A percentile compares a stretch with the other conserved stretches of the same genome.
Evolutionary conservation across 2,113 vertebrate genomes (phyloP).

Genomic region (Paedocypris sp.): DNA sequence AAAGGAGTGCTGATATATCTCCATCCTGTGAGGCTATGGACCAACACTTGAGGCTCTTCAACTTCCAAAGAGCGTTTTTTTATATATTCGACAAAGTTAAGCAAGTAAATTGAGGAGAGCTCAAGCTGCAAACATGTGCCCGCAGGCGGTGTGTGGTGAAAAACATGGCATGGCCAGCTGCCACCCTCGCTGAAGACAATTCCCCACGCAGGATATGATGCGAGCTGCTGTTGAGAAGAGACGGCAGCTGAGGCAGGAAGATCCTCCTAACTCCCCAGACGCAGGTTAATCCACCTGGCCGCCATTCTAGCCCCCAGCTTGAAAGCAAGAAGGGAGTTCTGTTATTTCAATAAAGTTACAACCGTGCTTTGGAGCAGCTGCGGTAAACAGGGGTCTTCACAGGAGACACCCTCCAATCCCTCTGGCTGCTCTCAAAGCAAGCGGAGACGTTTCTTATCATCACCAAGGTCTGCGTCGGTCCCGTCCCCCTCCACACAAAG

Average conservation of each 20-base stretch:
- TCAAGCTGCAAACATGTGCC: slow-evolving; percentile 18
- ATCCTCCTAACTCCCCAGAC: slow-evolving; percentile 37
- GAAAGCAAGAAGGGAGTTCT: slow-evolving; percentile 31
- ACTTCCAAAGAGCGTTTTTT: not conserved
- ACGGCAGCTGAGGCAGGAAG: slow-evolving; percentile 48
- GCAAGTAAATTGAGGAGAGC: slow-evolving; percentile 14
- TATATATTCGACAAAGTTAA: not conserved
- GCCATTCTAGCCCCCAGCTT: slow-evolving; percentile 15
- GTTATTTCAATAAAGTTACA: slow-evolving; percentile 43
- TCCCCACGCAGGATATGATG: slow-evolving; percentile 31
- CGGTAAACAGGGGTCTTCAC: slow-evolving; percentile 34
- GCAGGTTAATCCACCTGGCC: slow-evolving; percentile 19
- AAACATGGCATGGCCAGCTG: slow-evolving; percentile 47
- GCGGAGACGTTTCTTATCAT: slow-evolving; percentile 9
- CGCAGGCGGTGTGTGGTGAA: slow-evolving; percentile 31
- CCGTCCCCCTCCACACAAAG: slow-evolving; percentile 8
- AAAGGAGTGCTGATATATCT: not conserved
- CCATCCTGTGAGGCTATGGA: not conserved
- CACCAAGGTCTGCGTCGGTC: slow-evolving; percentile 18
- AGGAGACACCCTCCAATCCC: slow-evolving; percentile 16
- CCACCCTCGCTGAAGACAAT: slow-evolving; percentile 33
- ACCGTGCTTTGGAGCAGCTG: slow-evolving; percentile 8
- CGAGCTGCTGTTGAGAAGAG: slow-evolving; percentile 31
- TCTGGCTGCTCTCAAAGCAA: not conserved
- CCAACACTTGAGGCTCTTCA: not conserved